A percentile compares a stretch with the other conserved stretches of the same genome.
phyloP scores from a whole-genome alignment of 2,797 vertebrate genomes.

The Tiaroga cobitis region DNA sequence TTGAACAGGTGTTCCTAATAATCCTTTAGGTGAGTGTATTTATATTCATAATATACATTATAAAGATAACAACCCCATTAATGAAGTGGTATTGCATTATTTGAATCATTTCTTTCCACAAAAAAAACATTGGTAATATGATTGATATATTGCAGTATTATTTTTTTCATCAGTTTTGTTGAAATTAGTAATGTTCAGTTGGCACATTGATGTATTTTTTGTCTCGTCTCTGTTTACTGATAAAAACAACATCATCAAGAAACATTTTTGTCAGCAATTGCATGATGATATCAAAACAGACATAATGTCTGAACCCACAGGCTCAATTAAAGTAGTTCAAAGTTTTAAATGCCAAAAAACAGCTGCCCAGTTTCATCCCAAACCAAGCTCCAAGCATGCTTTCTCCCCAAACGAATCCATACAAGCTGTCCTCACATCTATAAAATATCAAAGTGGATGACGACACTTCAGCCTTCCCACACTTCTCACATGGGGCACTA shows the following conservation, averaged over 20 bases:
- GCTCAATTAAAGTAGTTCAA: constrained; percentile 16
- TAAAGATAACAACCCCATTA: neutral
- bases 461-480: constrained; percentile 5
- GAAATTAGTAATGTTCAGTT: neutral
- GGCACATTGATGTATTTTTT: neutral
- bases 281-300: neutral
- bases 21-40: no score
- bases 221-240: neutral
- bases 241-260: neutral
- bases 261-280: neutral
- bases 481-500: constrained; percentile 22
- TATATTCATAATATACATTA: no score
- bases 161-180: neutral
- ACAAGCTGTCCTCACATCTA: constrained; percentile 45
- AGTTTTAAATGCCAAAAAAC: constrained; percentile 22
- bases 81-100: neutral
- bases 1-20: no score
- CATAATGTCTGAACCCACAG: neutral
- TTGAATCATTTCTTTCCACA: neutral
- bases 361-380: constrained; percentile 17
- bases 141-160: neutral
- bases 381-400: constrained; percentile 30
- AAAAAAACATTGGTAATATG: neutral
- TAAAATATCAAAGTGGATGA: constrained; percentile 51
- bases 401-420: constrained; percentile 7